Base-by-base conservation (phyloP, 2,113 vertebrate species). In the Planiliza haematocheilus region DNA sequence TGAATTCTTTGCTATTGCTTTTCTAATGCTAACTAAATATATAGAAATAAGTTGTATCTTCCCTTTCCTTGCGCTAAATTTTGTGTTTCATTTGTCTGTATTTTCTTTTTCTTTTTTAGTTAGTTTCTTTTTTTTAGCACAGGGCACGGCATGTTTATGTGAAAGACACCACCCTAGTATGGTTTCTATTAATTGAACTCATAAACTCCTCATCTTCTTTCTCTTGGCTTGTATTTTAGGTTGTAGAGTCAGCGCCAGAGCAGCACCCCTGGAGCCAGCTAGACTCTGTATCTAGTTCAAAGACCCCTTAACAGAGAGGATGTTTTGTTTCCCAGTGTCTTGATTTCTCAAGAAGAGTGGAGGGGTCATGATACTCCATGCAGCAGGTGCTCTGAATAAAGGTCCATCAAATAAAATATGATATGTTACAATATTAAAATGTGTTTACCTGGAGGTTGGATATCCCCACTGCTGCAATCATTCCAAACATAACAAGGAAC, bases 401-500 rank as follows among this genome's bases (percentile, higher is more conserved):
- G 14, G n/a, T 61, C 21, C 39, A 12, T 1, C 11, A 49, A 48
- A 45, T 68, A 37, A 53, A 66, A 55, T 41, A 10, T 12, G 8
- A 60, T 4, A 58, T 18, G 21, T 36, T 16, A 6, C 13, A n/a
- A 18, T 7, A n/a, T 7, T 18, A 4, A 52, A n/a, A 14, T 34
- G 3, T 43, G 5, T 65, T 69, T 90, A 94, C 94, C 91, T 95
- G 95, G 13, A 95, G 92, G 73, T 93, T 94, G 9, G 94, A 95
- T 60, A 95, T 93, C 16, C 94, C 94, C 43, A 94, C 94, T 1
- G 94, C 94, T 56, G 93, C 92, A 4, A 95, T 94, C 92, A 95
- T 93, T 62, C 94, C 94, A 66, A 95, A 95, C 95, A 94, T 95
- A 36, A 95, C 89, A 8, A 95, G 90, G 59, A 95, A 95, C 94